A percentile compares a stretch with the other conserved stretches of the same genome.
Conservation (phyloP, 2,888 invertebrate species). For the Trissolcus brochymenae region DNA sequence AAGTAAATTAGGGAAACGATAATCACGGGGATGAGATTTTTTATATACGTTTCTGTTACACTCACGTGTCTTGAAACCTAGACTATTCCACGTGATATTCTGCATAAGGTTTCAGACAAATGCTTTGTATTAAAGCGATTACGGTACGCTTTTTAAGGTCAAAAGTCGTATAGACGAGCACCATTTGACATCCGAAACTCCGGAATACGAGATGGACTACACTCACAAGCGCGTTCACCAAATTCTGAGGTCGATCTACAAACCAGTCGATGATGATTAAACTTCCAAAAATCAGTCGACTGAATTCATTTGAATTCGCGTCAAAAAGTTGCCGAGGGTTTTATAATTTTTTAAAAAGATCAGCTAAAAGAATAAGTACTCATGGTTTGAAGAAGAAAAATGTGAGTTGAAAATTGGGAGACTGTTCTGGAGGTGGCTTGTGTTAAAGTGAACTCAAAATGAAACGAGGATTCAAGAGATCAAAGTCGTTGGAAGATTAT, state of each 20-base stretch:
- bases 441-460: conserved; percentile 15
- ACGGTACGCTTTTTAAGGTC: conserved; percentile 68
- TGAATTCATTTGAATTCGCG: not conserved
- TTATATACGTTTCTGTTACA: conserved; percentile 14
- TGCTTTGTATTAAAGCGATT: conserved; percentile 67
- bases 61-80: conserved; percentile 59
- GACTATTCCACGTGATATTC: conserved; percentile 60
- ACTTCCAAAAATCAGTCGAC: not conserved
- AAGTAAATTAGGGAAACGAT: not conserved
- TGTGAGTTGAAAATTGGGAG: no score
- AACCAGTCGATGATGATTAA: conserved; percentile 61
- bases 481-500: conserved; percentile 60
- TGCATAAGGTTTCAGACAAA: conserved; percentile 67
- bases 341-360: not conserved
- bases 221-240: conserved; percentile 68
- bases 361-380: not conserved
- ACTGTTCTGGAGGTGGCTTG: no score
- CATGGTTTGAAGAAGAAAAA: not conserved
- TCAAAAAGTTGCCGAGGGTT: not conserved
- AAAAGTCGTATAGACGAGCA: conserved; percentile 60
- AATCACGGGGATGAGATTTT: conserved; percentile 5
- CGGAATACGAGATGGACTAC: conserved; percentile 68
- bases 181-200: conserved; percentile 62
- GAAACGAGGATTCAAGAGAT: conserved; percentile 51
- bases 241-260: conserved; percentile 66